Percentiles rank a stretch among this genome's conserved stretches.
Evolutionary conservation across 2,113 vertebrate species (phyloP).

Genomic region (Silurus meridionalis): DNA sequence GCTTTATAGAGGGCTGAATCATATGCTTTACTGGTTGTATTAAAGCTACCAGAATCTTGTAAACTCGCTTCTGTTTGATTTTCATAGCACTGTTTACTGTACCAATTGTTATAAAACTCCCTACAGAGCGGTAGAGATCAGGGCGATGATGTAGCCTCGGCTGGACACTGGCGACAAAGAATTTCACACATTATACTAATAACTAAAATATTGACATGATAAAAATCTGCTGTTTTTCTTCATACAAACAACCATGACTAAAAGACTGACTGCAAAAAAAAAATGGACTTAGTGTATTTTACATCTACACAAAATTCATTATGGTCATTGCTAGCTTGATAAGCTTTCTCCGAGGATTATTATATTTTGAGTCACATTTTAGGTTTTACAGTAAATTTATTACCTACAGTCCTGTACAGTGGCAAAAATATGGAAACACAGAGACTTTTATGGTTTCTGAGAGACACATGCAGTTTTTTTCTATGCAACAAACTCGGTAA

Average conservation of each 20-base stretch:
- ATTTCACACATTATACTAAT: neutral
- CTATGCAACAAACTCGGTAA: no score
- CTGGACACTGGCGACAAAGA: neutral
- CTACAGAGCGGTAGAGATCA: neutral
- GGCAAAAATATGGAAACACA: no score
- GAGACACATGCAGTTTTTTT: no score
- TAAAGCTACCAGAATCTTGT: neutral
- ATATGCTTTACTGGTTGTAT: neutral
- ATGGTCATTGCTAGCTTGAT: neutral
- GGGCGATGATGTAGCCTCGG: neutral
- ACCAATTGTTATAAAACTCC: neutral
- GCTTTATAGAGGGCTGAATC: conserved; percentile 21
- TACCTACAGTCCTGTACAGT: neutral
- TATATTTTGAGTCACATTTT: neutral
- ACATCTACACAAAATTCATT: neutral
- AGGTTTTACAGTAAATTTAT: neutral
- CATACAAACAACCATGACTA: neutral
- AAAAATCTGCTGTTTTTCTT: neutral
- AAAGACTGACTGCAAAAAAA: neutral
- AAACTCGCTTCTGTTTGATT: conserved; percentile 4
- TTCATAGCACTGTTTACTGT: neutral
- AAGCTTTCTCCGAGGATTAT: neutral
- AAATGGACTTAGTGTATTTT: neutral
- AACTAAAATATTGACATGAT: neutral
- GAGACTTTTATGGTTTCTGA: no score